Base-by-base conservation (phyloP, 2,113 vertebrate species). In the Hylia prasina region DNA sequence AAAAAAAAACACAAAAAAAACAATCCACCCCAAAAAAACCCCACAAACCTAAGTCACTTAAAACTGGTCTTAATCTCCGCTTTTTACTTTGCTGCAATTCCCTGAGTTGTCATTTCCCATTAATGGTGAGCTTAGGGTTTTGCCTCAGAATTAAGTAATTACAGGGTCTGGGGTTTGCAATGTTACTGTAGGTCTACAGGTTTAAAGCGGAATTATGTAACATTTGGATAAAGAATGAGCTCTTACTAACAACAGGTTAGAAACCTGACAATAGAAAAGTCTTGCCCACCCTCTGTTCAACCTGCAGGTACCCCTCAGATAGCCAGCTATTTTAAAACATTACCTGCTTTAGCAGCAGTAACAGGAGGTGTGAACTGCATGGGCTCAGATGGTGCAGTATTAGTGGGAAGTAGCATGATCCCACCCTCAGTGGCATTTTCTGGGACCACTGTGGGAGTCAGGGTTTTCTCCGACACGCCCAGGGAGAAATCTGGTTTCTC, bases 261-360 rank as follows among this genome's bases (percentile, higher is more conserved):
- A 91, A 84, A 20, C 2, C 15, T 44, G 37, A 48, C 27, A 70
- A 30, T 18, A 69, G 39, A 20, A 71, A 87, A 89, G 25, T 19
- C 60, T 82, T 11, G 6, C 35, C 20, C 2, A 2, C 13, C 15
- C 2, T 0, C 66, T 53, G 21, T 40, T 9, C 78, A 87, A 8
- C 31, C 73, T 64, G 54, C n/a, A 77, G 63, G 11, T 18, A 88
- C 19, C 47, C 31, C 63, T 80, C 87, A 51, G 54, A 82, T 78
- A 8, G 17, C 44, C 8, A 13, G 31, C 30, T 42, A 10, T 19
- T 40, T 12, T 42, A 60, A 31, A 90, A 63, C 51, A 65, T 93
- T 98, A 99, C 99, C 98, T 97, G 98, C 87, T 81, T 93, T 61
- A 76, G 72, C 44, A 50, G 96, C 73, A 54, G 76, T 28, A n/a